Percentiles rank a stretch among this genome's conserved stretches.
Evolutionary conservation across 2,797 vertebrate genomes (phyloP).

Genomic region (Momotus momota): DNA sequence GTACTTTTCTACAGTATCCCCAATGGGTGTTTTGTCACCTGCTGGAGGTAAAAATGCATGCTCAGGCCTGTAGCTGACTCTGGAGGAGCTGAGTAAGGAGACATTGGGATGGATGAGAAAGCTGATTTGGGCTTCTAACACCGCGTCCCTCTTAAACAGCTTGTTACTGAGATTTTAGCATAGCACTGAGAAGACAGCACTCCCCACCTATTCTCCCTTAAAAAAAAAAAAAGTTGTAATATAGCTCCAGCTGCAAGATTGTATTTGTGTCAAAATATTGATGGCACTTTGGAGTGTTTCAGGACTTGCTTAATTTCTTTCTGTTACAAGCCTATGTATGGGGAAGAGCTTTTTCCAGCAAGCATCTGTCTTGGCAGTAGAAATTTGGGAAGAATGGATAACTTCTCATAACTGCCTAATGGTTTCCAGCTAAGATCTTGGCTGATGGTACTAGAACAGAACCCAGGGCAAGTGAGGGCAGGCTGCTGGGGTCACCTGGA

Average conservation of each 20-base stretch:
- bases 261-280: not conserved
- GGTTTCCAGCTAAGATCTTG: not conserved
- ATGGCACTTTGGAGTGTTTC: not conserved
- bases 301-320: not conserved
- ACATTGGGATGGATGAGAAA: not conserved
- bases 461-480: too few species aligned
- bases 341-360: not conserved
- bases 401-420: not conserved
- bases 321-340: not conserved
- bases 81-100: not conserved
- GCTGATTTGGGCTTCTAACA: not conserved
- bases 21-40: not conserved
- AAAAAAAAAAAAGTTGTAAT: not conserved
- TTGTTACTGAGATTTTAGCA: not conserved
- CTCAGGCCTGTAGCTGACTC: not conserved
- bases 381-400: not conserved
- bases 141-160: not conserved
- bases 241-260: not conserved
- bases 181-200: not conserved
- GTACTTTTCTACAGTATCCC: not conserved
- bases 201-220: fast-evolving
- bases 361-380: not conserved
- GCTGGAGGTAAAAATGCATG: not conserved
- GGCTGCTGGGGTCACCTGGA: not conserved
- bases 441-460: not conserved